Conservation (phyloP, 1,140 invertebrate species). For the Drosophila saltans region DNA sequence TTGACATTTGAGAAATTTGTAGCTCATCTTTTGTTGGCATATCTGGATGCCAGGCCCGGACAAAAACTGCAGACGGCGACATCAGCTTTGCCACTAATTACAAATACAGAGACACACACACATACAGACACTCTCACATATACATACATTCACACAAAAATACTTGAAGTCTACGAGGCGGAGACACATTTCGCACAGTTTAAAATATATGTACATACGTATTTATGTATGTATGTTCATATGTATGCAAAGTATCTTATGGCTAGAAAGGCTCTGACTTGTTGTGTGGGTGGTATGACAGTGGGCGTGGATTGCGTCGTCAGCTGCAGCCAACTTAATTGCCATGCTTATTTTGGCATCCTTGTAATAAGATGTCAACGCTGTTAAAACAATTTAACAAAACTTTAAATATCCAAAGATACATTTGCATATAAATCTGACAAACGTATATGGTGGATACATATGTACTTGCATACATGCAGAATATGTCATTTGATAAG, state of each 20-base stretch:
- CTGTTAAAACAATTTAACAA: slow-evolving; percentile 54
- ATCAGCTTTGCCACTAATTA: slow-evolving; percentile 69
- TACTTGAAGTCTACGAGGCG: neutral
- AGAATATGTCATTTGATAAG: slow-evolving; percentile 3
- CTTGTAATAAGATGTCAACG: slow-evolving; percentile 77
- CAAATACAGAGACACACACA: slow-evolving; percentile 44
- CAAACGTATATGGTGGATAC: slow-evolving; percentile 2
- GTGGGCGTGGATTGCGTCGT: slow-evolving; percentile 26
- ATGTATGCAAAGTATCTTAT: slow-evolving; percentile 44
- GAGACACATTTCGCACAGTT: slow-evolving; percentile 49
- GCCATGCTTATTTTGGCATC: slow-evolving; percentile 68
- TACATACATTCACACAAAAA: neutral
- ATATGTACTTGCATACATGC: slow-evolving; percentile 1
- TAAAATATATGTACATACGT: slow-evolving; percentile 38
- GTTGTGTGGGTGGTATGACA: slow-evolving; percentile 25
- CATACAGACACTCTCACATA: slow-evolving; percentile 4
- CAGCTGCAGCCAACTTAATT: slow-evolving; percentile 62
- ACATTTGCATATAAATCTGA: neutral
- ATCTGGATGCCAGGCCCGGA: slow-evolving; percentile 68
- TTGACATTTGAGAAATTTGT: slow-evolving; percentile 83
- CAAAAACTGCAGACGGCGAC: slow-evolving; percentile 70
- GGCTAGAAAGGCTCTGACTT: slow-evolving; percentile 29
- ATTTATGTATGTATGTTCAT: neutral
- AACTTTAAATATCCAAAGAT: slow-evolving; percentile 16
- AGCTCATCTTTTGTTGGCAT: slow-evolving; percentile 79